These are phyloP conservation scores for Pseudochaenichthys georgianus DNA, from an alignment of 2,797 vertebrate species.

Conservation along the genomic window DNA sequence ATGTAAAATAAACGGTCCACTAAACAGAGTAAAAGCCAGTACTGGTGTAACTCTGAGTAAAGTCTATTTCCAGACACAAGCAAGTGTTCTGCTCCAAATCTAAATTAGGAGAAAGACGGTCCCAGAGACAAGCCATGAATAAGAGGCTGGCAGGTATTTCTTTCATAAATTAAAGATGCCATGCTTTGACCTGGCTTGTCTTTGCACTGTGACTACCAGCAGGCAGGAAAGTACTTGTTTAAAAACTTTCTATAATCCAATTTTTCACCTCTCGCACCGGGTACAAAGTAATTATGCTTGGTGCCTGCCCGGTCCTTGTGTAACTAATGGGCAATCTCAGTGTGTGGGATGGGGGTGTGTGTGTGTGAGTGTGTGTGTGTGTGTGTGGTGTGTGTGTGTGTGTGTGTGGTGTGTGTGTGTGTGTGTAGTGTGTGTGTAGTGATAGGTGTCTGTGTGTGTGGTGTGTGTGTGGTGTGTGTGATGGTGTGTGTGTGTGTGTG, in stretches of 20 bases:
- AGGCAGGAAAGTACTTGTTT: slow-evolving; percentile 63
- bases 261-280: slow-evolving; percentile 70
- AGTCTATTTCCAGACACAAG: slow-evolving; percentile 19
- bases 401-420: too few species aligned
- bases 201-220: slow-evolving; percentile 56
- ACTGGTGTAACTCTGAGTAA: background rate
- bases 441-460: too few species aligned
- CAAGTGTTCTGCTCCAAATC: slow-evolving; percentile 19
- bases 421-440: too few species aligned
- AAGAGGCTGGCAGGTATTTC: slow-evolving; percentile 11
- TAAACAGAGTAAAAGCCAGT: background rate
- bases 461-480: too few species aligned
- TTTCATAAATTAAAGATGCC: slow-evolving; percentile 16
- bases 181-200: slow-evolving; percentile 46
- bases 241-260: slow-evolving; percentile 67
- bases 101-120: slow-evolving; percentile 32
- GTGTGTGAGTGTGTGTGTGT: too few species aligned
- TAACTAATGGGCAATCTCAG: slow-evolving; percentile 73
- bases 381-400: too few species aligned
- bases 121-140: slow-evolving; percentile 18
- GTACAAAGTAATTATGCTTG: slow-evolving; percentile 68
- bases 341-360: slow-evolving; percentile 26
- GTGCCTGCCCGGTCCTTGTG: slow-evolving; percentile 60
- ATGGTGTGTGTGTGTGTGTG: slow-evolving; percentile 33
- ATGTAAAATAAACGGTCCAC: background rate